Conservation (phyloP, 2,888 invertebrate species). For the Scaptomyza cyrtandrae region DNA sequence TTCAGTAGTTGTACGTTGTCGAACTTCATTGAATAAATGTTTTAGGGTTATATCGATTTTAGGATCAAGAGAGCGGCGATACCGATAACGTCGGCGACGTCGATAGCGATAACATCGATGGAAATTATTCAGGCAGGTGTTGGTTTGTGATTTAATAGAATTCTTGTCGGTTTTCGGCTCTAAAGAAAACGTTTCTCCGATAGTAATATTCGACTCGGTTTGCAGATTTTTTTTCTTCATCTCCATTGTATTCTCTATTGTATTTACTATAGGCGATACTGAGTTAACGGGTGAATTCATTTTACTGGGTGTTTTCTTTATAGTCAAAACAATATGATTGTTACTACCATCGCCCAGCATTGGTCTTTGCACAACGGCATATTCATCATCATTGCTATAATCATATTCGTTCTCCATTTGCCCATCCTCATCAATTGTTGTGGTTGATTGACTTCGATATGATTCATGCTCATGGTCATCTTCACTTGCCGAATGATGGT, state of each 20-base stretch:
- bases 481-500: constrained; percentile 13
- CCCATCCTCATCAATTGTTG: constrained; percentile 40
- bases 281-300: constrained; percentile 73
- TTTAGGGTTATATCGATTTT: constrained; percentile 52
- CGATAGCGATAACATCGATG: constrained; percentile 16
- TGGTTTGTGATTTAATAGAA: not conserved
- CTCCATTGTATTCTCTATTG: not conserved
- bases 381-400: constrained; percentile 72
- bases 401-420: constrained; percentile 53
- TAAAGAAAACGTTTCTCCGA: not conserved
- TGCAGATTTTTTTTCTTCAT: not conserved
- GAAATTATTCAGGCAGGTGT: constrained; percentile 18
- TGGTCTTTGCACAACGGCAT: constrained; percentile 69
- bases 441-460: constrained; percentile 26
- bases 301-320: constrained; percentile 82
- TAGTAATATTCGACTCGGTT: not conserved
- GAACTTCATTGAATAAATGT: constrained; percentile 46
- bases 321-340: constrained; percentile 82
- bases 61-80: constrained; percentile 8
- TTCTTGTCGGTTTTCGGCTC: not conserved
- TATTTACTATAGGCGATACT: constrained; percentile 43
- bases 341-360: constrained; percentile 49
- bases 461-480: constrained; percentile 44
- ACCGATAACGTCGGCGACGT: constrained; percentile 12
- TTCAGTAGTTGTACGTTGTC: not conserved